Evolutionary conservation across 35 echinoderm and acorn worm species (phyloP).

Genomic region (Apostichopus parvimensis): DNA sequence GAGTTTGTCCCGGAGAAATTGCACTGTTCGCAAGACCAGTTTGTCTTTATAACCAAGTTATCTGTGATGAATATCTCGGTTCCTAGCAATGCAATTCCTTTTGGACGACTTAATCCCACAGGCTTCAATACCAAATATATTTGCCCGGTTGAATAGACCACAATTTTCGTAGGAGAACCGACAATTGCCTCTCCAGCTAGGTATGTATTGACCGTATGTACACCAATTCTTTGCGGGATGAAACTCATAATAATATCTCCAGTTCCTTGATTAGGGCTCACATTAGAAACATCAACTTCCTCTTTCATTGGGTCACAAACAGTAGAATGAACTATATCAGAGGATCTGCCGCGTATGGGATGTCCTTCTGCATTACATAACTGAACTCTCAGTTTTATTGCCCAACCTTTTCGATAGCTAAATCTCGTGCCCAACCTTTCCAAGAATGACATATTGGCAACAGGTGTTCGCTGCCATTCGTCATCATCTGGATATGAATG

Average conservation of each 20-base stretch:
- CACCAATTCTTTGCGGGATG: neutral
- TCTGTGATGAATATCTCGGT: neutral
- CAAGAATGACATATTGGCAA: slow-evolving; percentile 20
- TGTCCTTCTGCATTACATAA: neutral
- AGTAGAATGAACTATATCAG: neutral
- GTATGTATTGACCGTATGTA: neutral
- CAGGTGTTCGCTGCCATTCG: neutral
- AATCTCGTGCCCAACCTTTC: neutral
- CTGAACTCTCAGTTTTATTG: neutral
- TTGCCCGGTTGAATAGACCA: neutral
- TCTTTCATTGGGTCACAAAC: neutral
- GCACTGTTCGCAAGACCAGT: too few species aligned
- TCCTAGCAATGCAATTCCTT: neutral
- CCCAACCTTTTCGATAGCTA: neutral
- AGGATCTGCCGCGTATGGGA: neutral
- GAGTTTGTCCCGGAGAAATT: neutral
- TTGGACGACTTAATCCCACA: neutral
- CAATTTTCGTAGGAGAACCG: neutral
- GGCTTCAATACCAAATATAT: neutral
- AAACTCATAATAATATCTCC: neutral
- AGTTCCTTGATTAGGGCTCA: neutral
- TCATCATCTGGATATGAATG: neutral
- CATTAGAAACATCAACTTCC: neutral
- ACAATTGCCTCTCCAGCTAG: neutral
- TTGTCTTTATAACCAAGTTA: neutral